Conservation (phyloP, 2,113 vertebrate species). For the Ginglymostoma cirratum region DNA sequence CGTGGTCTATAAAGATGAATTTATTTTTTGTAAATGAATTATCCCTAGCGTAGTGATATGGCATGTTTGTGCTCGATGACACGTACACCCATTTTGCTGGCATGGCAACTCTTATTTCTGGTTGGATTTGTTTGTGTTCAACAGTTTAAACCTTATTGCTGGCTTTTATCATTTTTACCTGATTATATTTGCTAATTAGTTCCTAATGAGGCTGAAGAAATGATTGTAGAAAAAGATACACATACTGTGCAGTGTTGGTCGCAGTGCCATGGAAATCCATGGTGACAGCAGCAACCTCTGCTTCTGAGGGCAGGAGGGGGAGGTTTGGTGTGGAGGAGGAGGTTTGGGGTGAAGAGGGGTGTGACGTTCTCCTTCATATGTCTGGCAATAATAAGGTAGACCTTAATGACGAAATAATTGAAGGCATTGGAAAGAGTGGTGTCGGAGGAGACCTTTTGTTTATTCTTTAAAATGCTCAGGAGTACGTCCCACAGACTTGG, state of each 20-base stretch:
- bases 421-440: background rate
- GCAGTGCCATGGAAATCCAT: background rate
- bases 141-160: slow-evolving; percentile 4
- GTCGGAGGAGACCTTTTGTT: background rate
- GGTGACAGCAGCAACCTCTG: background rate
- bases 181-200: slow-evolving; percentile 12
- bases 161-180: background rate
- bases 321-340: too few relatives aligned
- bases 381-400: slow-evolving; percentile 12
- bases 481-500: background rate
- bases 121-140: background rate
- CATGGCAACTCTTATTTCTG: background rate
- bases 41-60: background rate
- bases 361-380: background rate
- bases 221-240: slow-evolving; percentile 19
- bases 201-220: background rate
- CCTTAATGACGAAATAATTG: background rate
- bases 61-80: background rate
- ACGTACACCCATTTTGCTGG: background rate
- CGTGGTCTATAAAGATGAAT: background rate
- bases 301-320: background rate
- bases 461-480: background rate
- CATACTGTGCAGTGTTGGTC: background rate
- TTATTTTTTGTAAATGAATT: background rate
- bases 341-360: too few relatives aligned